Conservation (phyloP, 2,797 vertebrate species). For the Fratercula arctica region DNA sequence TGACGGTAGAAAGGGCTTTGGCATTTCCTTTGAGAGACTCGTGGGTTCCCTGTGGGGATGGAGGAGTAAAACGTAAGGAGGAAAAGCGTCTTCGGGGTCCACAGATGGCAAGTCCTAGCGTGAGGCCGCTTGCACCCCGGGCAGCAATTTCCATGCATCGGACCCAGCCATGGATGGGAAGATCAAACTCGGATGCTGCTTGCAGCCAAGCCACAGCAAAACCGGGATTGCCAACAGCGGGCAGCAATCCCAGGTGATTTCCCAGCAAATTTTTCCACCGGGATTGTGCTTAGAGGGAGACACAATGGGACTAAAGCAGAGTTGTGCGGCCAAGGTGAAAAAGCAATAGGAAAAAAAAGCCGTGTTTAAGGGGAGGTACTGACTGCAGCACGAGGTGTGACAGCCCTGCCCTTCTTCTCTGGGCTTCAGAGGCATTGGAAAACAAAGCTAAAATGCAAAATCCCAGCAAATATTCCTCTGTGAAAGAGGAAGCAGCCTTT, state of each 20-base stretch:
- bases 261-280: neutral
- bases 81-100: neutral
- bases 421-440: neutral
- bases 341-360: neutral
- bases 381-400: fast-evolving
- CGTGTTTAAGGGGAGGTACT: fast-evolving
- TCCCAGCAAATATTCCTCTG: neutral
- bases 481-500: neutral
- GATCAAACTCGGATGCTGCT: neutral
- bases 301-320: neutral
- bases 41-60: conserved; percentile 86
- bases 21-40: conserved; percentile 92
- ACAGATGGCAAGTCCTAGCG: fast-evolving
- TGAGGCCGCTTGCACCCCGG: fast-evolving
- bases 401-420: neutral
- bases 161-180: fast-evolving
- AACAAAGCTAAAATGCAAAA: neutral
- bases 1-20: conserved; percentile 92
- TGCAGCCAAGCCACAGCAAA: neutral
- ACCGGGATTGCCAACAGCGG: fast-evolving
- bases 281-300: neutral
- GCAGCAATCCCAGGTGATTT: neutral
- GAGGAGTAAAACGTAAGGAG: neutral
- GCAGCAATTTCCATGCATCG: neutral
- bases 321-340: neutral